Evolutionary conservation across 1,140 invertebrate species (phyloP).

Genomic region (Schlechtendalia chinensis): DNA sequence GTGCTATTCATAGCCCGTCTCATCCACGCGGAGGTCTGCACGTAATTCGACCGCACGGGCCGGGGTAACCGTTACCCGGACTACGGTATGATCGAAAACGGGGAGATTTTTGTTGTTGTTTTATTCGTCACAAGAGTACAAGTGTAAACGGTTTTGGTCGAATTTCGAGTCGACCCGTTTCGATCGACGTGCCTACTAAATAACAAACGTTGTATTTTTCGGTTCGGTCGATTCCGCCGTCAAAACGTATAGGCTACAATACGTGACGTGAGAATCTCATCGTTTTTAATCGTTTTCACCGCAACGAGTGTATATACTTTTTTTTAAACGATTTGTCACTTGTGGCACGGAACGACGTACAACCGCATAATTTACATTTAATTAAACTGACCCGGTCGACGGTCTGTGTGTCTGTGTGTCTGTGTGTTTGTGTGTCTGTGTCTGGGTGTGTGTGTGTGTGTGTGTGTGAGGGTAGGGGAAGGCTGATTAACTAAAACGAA

Average conservation of each 20-base stretch:
- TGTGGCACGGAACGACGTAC: not conserved
- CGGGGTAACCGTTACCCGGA: too few species aligned
- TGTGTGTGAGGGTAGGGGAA: not conserved
- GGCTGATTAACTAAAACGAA: not conserved
- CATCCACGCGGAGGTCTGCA: not conserved
- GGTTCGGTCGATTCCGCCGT: not conserved
- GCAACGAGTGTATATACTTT: not conserved
- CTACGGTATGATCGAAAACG: too few species aligned
- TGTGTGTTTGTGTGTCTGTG: too few species aligned
- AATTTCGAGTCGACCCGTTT: not conserved
- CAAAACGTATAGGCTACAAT: not conserved
- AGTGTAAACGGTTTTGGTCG: not conserved
- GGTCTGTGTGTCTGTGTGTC: not conserved
- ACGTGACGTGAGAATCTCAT: too few species aligned
- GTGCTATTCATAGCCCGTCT: slow-evolving; percentile 1
- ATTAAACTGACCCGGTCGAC: not conserved
- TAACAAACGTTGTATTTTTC: not conserved
- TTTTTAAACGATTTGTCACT: slow-evolving; percentile 17
- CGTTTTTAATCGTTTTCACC: not conserved
- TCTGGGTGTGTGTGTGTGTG: too few species aligned
- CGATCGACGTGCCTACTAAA: too few species aligned
- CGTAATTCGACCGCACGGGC: too few species aligned
- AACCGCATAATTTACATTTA: slow-evolving; percentile 40
- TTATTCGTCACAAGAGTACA: too few species aligned
- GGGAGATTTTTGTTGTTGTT: too few species aligned